Base-by-base conservation (phyloP, 2,113 vertebrate species). In the Brachirus orientalis region DNA sequence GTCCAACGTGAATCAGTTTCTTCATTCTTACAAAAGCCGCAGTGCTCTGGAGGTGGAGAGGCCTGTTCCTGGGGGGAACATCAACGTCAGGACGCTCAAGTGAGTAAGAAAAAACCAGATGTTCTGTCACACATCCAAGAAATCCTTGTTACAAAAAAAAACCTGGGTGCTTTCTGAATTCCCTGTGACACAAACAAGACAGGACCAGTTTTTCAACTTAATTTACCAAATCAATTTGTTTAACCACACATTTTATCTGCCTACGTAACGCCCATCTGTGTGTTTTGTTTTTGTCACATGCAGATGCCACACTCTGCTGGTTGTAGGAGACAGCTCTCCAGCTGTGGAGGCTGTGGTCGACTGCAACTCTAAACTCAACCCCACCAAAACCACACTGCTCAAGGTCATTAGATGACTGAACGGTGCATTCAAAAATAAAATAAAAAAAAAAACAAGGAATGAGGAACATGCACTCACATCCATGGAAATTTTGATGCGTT, bases 21-120 rank as follows among this genome's bases (percentile, higher is more conserved):
- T 96, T 79, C 95, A 93, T 28, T 94, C 96, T 63, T 98, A 98
- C 87, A 95, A 95, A 92, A 96, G 90, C 72, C 95, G 97, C 5
- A 89, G 76, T 33, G 91, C 95, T 79, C 92, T 99, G 69, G 95
- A 97, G 55, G 94, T 99, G 8, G 94, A 97, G 79, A 93, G 97
- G 10, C 95, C 96, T 0, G 18, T 94, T 71, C 92, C 93, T 0
- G 95, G 94, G 56, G 74, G 81, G 60, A 94, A 89, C 69, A 82
- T 91, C 14, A 92, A 93, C 51, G 74, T 36, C 77, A 83, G 78
- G 69, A 97, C 95, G 3, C 94, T 98, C 68, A 95, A 94, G 97
- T 92, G 33, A 61, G 86, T 78, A 17, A 14, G 14, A 53, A 40
- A 36, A 16, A 52, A 4, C 18, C 8, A 1, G 5, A 17, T 3